Conservation (phyloP, 2,113 vertebrate genomes). For the Colius striatus region DNA sequence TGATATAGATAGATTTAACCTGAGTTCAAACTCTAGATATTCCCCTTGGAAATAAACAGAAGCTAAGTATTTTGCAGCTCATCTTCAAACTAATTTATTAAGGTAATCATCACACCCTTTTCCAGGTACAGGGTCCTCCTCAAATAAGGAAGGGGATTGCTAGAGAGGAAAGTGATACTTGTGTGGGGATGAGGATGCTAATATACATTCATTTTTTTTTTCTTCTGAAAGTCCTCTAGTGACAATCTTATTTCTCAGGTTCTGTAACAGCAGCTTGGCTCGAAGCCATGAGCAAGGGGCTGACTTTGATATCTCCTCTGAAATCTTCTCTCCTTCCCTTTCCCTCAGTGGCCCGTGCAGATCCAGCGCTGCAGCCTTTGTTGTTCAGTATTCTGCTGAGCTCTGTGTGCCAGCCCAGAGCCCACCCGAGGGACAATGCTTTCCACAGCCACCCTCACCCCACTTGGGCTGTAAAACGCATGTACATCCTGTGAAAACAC, state of each 20-base stretch:
- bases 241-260: background rate
- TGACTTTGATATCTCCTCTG: background rate
- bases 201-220: background rate
- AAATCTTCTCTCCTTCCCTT: background rate
- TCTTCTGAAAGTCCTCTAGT: background rate
- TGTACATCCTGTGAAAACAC: background rate
- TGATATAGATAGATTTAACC: background rate
- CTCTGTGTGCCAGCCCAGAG: background rate
- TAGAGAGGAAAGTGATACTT: background rate
- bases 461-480: background rate
- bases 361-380: background rate
- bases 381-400: fast-evolving
- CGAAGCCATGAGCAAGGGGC: background rate
- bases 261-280: background rate
- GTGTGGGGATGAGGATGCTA: background rate
- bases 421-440: background rate
- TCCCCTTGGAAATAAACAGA: constrained; percentile 26
- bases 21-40: background rate
- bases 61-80: constrained; percentile 28
- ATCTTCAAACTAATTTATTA: background rate
- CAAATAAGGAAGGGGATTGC: background rate
- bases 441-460: background rate
- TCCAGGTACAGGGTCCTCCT: background rate
- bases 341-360: fast-evolving
- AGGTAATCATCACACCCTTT: constrained; percentile 10